These are phyloP conservation scores for Ispidina lecontei DNA, from an alignment of 2,797 vertebrate species.

Conservation along the genomic window DNA sequence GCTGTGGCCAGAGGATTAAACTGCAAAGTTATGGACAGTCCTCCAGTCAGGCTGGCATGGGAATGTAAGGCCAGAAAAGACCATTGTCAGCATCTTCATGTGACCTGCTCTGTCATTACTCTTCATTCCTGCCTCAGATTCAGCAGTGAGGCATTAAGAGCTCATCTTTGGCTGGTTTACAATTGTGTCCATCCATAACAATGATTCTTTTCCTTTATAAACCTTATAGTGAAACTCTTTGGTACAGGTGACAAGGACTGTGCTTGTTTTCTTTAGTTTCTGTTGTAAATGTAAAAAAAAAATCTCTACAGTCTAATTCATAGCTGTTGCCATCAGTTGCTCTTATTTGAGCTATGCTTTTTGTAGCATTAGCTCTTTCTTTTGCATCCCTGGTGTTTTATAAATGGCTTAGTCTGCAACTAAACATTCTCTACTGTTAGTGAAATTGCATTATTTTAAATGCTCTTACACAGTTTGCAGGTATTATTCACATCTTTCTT, in stretches of 20 bases:
- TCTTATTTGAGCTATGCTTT: neutral
- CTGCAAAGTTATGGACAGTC: neutral
- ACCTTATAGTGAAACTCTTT: neutral
- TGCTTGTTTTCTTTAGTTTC: neutral
- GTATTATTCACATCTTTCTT: neutral
- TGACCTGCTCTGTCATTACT: neutral
- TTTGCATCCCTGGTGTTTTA: conserved; percentile 7
- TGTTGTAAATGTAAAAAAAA: neutral
- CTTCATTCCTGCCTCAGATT: neutral
- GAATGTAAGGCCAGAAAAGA: neutral
- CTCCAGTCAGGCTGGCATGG: neutral
- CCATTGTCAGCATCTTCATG: neutral
- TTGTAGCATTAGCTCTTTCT: neutral
- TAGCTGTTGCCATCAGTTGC: neutral
- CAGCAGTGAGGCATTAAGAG: neutral
- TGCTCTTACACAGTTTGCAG: neutral
- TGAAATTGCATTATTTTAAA: neutral
- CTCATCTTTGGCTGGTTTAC: neutral
- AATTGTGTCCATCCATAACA: neutral
- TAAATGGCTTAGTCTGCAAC: neutral
- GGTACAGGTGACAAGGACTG: neutral
- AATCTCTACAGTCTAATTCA: neutral
- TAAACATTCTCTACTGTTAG: neutral
- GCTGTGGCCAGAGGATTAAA: neutral
- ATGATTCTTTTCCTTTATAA: neutral